Conservation (phyloP, 1,140 invertebrate species). For the Dinoponera quadriceps region DNA sequence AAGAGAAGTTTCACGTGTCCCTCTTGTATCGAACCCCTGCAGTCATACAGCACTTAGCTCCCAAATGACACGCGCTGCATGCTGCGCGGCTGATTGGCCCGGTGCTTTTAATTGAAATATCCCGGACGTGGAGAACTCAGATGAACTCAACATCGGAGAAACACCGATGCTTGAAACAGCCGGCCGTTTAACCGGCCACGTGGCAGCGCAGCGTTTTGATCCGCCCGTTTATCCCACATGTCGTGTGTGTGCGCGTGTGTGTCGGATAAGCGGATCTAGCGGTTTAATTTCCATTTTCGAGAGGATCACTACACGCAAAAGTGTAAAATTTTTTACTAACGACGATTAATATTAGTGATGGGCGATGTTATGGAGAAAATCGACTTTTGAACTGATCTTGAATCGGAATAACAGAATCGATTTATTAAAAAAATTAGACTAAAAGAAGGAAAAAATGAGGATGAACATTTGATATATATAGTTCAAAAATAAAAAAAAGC, state of each 20-base stretch:
- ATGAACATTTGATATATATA: too few species aligned
- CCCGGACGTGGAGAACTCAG: constrained; percentile 74
- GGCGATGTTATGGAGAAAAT: too few species aligned
- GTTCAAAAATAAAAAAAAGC: too few species aligned
- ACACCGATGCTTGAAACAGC: background rate
- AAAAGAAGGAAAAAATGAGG: too few species aligned
- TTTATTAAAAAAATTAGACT: too few species aligned
- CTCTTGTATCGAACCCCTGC: constrained; percentile 53
- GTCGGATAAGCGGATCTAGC: background rate
- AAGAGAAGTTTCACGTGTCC: background rate
- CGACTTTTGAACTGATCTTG: too few species aligned
- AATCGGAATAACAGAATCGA: too few species aligned
- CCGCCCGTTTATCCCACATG: background rate
- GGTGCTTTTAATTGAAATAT: constrained; percentile 79
- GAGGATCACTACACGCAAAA: too few species aligned
- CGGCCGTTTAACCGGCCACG: background rate
- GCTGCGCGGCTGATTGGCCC: constrained; percentile 71
- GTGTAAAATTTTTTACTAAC: too few species aligned
- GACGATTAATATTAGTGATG: background rate
- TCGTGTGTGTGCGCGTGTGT: background rate
- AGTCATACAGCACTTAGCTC: constrained; percentile 50
- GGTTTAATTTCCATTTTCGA: too few species aligned
- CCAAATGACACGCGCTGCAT: constrained; percentile 64
- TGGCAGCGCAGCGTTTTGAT: background rate
- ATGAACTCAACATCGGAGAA: constrained; percentile 55